Percentiles rank a stretch among this genome's conserved stretches.
Evolutionary conservation across 1,140 invertebrate genomes (phyloP).

Genomic region (Caenorhabditis brenneri): DNA sequence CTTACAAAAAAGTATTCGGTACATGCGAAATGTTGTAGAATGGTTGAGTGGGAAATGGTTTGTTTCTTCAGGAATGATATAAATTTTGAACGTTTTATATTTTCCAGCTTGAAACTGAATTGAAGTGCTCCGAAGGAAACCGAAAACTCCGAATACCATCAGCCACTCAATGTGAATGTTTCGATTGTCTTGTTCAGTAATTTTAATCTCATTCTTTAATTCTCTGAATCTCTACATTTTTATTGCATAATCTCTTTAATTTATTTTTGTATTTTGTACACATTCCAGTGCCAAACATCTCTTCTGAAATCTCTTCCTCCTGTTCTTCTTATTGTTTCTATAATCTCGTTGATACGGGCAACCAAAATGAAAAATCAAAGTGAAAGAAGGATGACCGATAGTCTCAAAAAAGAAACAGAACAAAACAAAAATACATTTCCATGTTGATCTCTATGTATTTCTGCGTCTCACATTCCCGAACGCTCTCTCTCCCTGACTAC

Average conservation of each 20-base stretch:
- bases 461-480: conserved; percentile 31
- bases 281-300: not conserved
- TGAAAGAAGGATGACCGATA: not conserved
- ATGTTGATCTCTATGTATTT: conserved; percentile 22
- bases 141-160: conserved; percentile 47
- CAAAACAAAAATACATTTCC: not conserved
- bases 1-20: conserved; percentile 44
- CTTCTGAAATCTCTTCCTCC: conserved; percentile 3
- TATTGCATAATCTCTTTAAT: conserved; percentile 11
- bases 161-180: conserved; percentile 48
- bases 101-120: conserved; percentile 41
- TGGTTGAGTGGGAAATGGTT: conserved; percentile 50
- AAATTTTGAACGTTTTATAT: not conserved
- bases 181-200: conserved; percentile 42
- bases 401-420: not conserved
- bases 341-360: conserved; percentile 38
- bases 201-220: not conserved
- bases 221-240: not conserved
- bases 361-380: not conserved
- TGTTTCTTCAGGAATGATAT: too few species aligned
- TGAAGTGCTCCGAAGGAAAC: conserved; percentile 42
- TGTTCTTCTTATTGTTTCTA: not conserved
- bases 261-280: not conserved
- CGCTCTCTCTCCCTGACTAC: not conserved
- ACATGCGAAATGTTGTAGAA: conserved; percentile 45